phyloP scores from a whole-genome alignment of 2,113 vertebrate species.

The Callionymus lyra region DNA sequence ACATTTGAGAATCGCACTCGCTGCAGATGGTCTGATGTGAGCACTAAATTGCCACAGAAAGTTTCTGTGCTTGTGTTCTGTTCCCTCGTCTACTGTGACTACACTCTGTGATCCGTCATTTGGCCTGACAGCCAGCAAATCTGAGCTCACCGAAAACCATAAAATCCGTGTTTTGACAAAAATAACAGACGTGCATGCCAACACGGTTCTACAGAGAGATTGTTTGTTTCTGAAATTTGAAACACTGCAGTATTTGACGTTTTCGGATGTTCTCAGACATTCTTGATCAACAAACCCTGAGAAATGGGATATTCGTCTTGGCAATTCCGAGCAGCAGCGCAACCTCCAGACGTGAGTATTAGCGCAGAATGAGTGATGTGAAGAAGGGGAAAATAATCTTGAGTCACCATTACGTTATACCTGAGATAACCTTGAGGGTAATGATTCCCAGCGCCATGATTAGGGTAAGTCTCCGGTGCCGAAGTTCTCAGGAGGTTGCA shows the following conservation, averaged over 20 bases:
- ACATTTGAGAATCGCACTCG: conserved; percentile 27
- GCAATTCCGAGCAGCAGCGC: conserved; percentile 19
- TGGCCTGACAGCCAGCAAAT: conserved; percentile 39
- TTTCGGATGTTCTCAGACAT: conserved; percentile 28
- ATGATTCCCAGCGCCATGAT: conserved; percentile 33
- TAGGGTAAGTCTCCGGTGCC: conserved; percentile 20
- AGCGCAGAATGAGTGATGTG: conserved; percentile 16
- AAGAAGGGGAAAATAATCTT: conserved; percentile 3
- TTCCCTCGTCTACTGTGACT: conserved; percentile 4
- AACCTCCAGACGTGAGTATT: conserved; percentile 18
- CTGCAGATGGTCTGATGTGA: conserved; percentile 25
- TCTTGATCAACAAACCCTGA: conserved; percentile 22
- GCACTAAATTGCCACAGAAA: conserved; percentile 12
- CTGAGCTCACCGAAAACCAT: conserved; percentile 33
- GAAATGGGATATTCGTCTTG: conserved; percentile 11
- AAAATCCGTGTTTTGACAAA: conserved; percentile 51
- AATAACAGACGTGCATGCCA: conserved; percentile 48
- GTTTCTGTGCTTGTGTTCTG: conserved; percentile 28
- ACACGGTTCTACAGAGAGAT: conserved; percentile 39
- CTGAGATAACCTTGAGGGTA: conserved; percentile 30
- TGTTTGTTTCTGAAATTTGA: conserved; percentile 38
- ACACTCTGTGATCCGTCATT: conserved; percentile 38
- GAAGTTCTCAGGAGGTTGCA: conserved; percentile 45
- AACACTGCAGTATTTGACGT: conserved; percentile 23
- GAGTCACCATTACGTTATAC: conserved; percentile 28